Evolutionary conservation across 1,140 invertebrate species (phyloP).

Genomic region (Danaus melanippus): DNA sequence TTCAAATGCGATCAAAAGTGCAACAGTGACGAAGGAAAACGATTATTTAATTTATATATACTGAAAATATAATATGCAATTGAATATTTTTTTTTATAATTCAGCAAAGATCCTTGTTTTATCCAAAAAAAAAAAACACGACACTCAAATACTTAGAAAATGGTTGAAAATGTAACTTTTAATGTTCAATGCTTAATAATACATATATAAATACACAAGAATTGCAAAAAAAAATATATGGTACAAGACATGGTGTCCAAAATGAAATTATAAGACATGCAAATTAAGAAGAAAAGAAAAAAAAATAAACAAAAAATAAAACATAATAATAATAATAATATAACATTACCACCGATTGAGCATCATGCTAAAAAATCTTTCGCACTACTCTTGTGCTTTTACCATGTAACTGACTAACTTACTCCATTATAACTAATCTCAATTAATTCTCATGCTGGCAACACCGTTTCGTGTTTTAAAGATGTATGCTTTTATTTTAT

Average conservation of each 20-base stretch:
- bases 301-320: conserved; percentile 25
- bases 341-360: conserved; percentile 52
- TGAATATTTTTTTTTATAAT: no score
- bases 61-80: no score
- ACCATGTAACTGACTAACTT: conserved; percentile 31
- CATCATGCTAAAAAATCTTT: conserved; percentile 58
- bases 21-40: no score
- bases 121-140: no score
- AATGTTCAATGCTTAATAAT: conserved; percentile 25
- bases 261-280: conserved; percentile 48
- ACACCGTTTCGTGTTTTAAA: conserved; percentile 33
- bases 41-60: no score
- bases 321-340: conserved; percentile 20
- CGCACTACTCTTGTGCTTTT: conserved; percentile 67
- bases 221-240: conserved; percentile 7
- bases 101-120: no score
- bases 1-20: no score
- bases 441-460: conserved; percentile 63
- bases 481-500: conserved; percentile 30
- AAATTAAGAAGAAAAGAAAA: conserved; percentile 47
- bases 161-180: conserved; percentile 18
- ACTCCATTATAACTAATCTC: conserved; percentile 43
- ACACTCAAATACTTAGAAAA: no score
- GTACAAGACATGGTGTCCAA: conserved; percentile 19
- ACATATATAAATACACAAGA: conserved; percentile 14